phyloP scores from a whole-genome alignment of 2,797 vertebrate species.

The Anas bernieri region DNA sequence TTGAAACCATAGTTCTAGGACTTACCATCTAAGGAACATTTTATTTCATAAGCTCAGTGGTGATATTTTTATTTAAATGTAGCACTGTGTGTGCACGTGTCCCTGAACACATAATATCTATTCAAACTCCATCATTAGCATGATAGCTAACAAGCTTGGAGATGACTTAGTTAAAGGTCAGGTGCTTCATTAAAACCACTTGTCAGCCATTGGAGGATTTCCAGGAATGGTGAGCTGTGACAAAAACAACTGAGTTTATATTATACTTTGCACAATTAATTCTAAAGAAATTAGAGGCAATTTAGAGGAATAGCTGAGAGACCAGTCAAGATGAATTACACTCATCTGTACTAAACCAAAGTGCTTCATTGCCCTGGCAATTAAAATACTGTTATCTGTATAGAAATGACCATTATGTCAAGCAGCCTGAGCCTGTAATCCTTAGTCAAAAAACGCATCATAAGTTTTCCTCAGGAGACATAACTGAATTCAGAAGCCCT shows the following conservation, averaged over 20 bases:
- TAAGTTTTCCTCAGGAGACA: not conserved
- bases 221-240: not conserved
- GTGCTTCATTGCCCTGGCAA: not conserved
- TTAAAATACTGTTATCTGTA: not conserved
- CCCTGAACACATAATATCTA: not conserved
- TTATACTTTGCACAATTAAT: conserved; percentile 11
- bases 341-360: not conserved
- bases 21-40: not conserved
- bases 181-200: conserved; percentile 34
- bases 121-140: not conserved
- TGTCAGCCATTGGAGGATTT: conserved; percentile 17
- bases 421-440: not conserved
- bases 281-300: not conserved
- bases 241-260: conserved; percentile 1
- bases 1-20: not conserved
- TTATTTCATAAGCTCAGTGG: not conserved
- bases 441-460: not conserved
- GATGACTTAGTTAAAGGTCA: conserved; percentile 54
- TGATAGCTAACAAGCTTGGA: conserved; percentile 21
- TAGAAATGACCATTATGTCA: not conserved
- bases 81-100: not conserved
- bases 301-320: conserved; percentile 14
- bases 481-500: not conserved
- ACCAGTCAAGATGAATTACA: not conserved
- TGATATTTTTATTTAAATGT: not conserved